A percentile compares a stretch with the other conserved stretches of the same genome.
Conservation (phyloP, 53 echinoderm and acorn worm species). For the Luidia sarsii region DNA sequence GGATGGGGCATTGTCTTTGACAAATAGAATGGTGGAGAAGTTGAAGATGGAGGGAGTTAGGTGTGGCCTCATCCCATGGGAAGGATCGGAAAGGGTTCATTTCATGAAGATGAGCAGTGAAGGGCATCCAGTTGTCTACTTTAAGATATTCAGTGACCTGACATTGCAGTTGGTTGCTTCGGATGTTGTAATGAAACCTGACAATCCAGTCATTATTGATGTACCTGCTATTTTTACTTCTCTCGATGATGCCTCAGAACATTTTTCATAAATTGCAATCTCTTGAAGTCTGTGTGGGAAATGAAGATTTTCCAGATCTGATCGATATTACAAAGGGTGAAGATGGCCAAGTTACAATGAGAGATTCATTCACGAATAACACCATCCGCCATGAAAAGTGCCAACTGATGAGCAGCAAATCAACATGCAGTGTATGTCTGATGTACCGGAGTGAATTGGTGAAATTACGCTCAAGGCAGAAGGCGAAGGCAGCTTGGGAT, state of each 20-base stretch:
- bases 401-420: neutral
- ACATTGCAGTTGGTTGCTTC: conserved; percentile 12
- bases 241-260: neutral
- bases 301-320: too few relatives aligned
- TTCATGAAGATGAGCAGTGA: conserved; percentile 10
- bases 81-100: too few relatives aligned
- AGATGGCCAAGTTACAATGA: neutral
- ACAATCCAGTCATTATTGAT: too few relatives aligned
- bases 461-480: too few relatives aligned
- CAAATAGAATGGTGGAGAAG: too few relatives aligned
- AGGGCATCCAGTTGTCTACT: neutral
- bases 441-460: conserved; percentile 16
- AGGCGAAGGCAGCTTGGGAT: too few relatives aligned
- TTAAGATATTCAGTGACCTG: conserved; percentile 1
- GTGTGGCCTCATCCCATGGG: too few relatives aligned
- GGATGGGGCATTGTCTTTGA: too few relatives aligned
- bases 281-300: too few relatives aligned
- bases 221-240: too few relatives aligned
- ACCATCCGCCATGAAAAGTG: neutral
- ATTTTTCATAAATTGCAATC: neutral
- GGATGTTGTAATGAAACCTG: neutral
- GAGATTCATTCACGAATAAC: conserved; percentile 4
- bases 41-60: too few relatives aligned
- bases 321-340: neutral
- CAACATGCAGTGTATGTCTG: neutral